phyloP scores from a whole-genome alignment of 2,797 vertebrate species.

The Poecilia velifera region DNA sequence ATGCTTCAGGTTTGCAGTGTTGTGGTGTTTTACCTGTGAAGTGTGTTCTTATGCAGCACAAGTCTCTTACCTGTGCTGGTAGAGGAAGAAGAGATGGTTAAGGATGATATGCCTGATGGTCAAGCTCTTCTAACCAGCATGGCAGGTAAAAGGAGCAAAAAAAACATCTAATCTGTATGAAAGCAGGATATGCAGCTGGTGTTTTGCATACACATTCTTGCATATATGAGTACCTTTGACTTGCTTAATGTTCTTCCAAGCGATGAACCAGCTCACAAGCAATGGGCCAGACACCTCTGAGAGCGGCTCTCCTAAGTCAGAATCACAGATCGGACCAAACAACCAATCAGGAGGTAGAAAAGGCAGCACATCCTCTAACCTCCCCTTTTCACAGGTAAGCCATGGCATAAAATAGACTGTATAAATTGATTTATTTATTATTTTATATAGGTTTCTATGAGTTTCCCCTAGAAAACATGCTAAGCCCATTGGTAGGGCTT shows the following conservation, averaged over 20 bases:
- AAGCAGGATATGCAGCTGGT: background rate
- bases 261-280: constrained; percentile 31
- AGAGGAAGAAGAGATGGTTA: constrained; percentile 70
- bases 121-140: constrained; percentile 27
- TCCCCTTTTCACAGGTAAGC: constrained; percentile 31
- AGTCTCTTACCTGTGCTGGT: constrained; percentile 73
- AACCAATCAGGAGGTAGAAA: constrained; percentile 44
- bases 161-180: background rate
- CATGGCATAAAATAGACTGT: constrained; percentile 43
- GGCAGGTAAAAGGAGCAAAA: constrained; percentile 59
- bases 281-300: constrained; percentile 20
- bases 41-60: constrained; percentile 50
- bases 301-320: constrained; percentile 34
- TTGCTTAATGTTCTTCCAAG: constrained; percentile 39
- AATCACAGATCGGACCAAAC: constrained; percentile 6
- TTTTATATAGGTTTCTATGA: background rate
- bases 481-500: too few species aligned
- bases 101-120: constrained; percentile 41
- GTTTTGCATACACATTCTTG: constrained; percentile 1
- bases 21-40: background rate
- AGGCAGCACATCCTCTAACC: constrained; percentile 44
- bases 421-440: background rate
- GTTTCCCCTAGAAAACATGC: too few species aligned
- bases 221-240: constrained; percentile 32
- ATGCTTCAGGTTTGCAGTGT: background rate